Base-by-base conservation (phyloP, 2,113 vertebrate species). In the Lanius ludovicianus region DNA sequence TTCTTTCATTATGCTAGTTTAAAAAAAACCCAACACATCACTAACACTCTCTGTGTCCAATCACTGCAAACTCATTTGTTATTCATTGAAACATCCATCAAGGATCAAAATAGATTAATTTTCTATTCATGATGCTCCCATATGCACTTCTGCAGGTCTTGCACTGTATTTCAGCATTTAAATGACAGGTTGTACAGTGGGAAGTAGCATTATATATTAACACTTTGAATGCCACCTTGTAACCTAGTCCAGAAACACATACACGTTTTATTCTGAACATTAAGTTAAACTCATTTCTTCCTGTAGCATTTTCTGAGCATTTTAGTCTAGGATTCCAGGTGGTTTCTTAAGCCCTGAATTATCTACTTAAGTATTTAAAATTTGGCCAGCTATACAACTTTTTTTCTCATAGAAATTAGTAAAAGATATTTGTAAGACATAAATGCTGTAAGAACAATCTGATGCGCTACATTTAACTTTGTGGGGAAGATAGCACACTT, bases 71-170 rank as follows among this genome's bases (percentile, higher is more conserved):
- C 79, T 96, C 87, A 96, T 97, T 96, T 88, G 92, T 80, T 96
- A 97, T 96, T 97, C 94, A 96, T 93, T 93, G 91, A 96, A 96
- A 95, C 92, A 93, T 94, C 93, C 87, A 96, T 96, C 94, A 93
- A 90, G 79, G 91, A 95, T 97, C 95, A 97, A 97, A 97, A 96
- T 88, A 96, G 91, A 94, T 91, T 96, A 75, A 94, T 96, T 96
- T 96, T 74, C 79, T 96, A 96, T 97, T 97, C 95, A 96, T 97
- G 94, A 95, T 92, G 79, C 59, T 94, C 84, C 63, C 79, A 77
- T 74, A 95, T 63, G 47, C 87, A 93, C 90, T 95, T 90, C 87
- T 95, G 35, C 87, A 95, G 75, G 87, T 95, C 94, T 95, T 91
- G 70, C 63, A 90, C 82, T 92, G 84, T 84, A 95, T 93, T 91